These are phyloP conservation scores for Hypsibius dujardini DNA, from an alignment of 1,140 invertebrate species.

Conservation along the genomic window DNA sequence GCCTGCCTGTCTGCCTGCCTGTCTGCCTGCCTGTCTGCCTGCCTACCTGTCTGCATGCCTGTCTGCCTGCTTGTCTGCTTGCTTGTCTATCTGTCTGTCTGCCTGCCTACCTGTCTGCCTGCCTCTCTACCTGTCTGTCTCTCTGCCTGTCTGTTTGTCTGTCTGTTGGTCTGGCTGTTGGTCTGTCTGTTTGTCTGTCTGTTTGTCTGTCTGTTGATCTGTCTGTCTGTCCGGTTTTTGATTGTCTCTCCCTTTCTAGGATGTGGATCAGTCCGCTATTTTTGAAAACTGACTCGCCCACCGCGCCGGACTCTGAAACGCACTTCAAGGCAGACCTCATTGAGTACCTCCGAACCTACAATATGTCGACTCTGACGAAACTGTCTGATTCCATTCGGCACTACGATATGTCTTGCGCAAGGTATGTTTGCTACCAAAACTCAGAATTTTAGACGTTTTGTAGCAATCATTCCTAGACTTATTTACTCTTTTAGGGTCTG, in stretches of 20 bases:
- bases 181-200: neutral
- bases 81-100: conserved; percentile 18
- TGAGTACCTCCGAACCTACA: conserved; percentile 60
- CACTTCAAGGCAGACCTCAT: conserved; percentile 65
- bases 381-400: conserved; percentile 55
- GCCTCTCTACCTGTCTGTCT: conserved; percentile 18
- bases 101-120: too few relatives aligned
- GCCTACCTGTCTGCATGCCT: too few relatives aligned
- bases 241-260: conserved; percentile 32
- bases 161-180: too few relatives aligned
- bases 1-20: neutral
- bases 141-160: neutral
- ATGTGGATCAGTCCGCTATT: conserved; percentile 71
- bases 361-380: conserved; percentile 43
- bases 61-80: too few relatives aligned
- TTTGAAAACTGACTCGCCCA: conserved; percentile 20
- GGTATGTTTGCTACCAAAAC: conserved; percentile 38
- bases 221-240: neutral
- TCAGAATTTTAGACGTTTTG: too few relatives aligned
- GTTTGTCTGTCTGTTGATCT: conserved; percentile 6
- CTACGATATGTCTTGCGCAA: conserved; percentile 59
- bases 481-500: conserved; percentile 45
- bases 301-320: conserved; percentile 55
- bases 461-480: too few relatives aligned
- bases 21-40: too few relatives aligned